phyloP scores from a whole-genome alignment of 2,113 vertebrate species.

The Tamias sibiricus region DNA sequence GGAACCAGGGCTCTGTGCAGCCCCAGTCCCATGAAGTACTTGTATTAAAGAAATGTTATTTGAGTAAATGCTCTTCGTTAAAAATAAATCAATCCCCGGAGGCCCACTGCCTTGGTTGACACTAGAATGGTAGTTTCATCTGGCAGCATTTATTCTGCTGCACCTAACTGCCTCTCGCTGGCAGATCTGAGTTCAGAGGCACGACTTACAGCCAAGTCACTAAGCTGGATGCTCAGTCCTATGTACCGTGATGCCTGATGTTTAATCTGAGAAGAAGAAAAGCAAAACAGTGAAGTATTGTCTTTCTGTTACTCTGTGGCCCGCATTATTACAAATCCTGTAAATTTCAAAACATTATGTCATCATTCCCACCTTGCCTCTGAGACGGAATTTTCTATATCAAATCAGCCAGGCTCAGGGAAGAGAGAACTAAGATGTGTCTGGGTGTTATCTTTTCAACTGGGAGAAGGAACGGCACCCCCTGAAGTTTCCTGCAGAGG shows the following conservation, averaged over 20 bases:
- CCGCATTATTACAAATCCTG: constrained; percentile 52
- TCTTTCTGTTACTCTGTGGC: constrained; percentile 61
- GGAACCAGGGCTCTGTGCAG: background rate
- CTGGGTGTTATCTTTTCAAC: background rate
- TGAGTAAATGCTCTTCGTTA: background rate
- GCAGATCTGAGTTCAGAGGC: background rate
- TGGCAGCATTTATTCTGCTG: background rate
- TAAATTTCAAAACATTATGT: constrained; percentile 75
- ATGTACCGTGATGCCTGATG: background rate
- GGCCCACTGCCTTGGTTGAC: background rate
- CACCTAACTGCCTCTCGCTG: too few relatives aligned
- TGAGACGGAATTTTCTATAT: constrained; percentile 66
- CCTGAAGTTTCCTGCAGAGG: background rate
- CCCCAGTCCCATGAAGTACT: too few relatives aligned
- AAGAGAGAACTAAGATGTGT: constrained; percentile 80
- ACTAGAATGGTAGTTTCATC: background rate
- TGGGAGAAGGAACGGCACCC: constrained; percentile 3
- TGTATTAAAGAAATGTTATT: background rate
- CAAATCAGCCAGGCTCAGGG: constrained; percentile 62
- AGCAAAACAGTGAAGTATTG: background rate
- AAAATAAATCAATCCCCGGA: background rate
- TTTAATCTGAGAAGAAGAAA: background rate
- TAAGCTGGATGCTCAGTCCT: background rate
- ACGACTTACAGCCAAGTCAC: background rate
- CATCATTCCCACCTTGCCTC: constrained; percentile 70